phyloP scores from a whole-genome alignment of 2,797 vertebrate genomes.

The Corythornis leucogaster region DNA sequence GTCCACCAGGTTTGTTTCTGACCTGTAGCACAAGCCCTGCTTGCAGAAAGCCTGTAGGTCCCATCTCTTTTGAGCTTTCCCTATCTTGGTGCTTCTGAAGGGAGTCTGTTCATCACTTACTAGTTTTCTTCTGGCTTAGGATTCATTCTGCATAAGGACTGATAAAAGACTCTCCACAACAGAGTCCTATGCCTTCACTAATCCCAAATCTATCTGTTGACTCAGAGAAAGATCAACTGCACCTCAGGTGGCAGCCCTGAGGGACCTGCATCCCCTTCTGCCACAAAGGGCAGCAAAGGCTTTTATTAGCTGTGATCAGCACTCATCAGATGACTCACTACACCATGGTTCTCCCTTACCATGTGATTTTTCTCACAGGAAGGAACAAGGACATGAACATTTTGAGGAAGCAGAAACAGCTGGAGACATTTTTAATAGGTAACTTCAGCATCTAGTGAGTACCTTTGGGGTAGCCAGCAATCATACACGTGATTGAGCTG shows the following conservation, averaged over 20 bases:
- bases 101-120: background rate
- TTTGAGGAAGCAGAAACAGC: background rate
- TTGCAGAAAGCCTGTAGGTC: background rate
- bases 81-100: background rate
- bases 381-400: background rate
- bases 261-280: background rate
- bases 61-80: background rate
- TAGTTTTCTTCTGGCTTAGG: background rate
- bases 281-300: background rate
- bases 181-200: background rate
- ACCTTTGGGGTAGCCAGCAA: background rate
- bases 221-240: background rate
- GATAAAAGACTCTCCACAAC: background rate
- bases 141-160: background rate
- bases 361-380: background rate
- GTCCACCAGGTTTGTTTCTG: background rate
- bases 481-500: background rate
- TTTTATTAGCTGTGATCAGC: background rate
- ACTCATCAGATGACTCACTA: background rate
- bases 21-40: background rate
- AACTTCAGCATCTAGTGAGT: background rate
- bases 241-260: background rate
- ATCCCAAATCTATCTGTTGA: background rate
- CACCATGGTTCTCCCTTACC: background rate
- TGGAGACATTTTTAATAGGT: background rate